Percentiles rank a stretch among this genome's conserved stretches.
phyloP scores from a whole-genome alignment of 2,888 invertebrate species.

The Anorthoa munda region DNA sequence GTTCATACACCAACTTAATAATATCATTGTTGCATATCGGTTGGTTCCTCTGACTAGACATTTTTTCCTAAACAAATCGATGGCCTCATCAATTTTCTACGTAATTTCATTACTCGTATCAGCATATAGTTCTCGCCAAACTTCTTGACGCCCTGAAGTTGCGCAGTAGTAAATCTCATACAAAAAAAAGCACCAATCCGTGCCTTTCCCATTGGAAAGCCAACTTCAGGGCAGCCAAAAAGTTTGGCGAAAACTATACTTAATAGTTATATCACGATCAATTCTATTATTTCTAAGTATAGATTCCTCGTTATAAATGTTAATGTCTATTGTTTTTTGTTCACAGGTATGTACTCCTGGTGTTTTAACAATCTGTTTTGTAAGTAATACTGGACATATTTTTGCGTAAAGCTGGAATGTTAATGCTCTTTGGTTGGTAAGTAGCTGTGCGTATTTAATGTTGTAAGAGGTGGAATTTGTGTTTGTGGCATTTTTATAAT shows the following conservation, averaged over 20 bases:
- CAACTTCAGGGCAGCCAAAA: no score
- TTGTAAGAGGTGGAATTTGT: background rate
- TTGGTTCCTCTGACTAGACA: background rate
- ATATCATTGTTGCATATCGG: background rate
- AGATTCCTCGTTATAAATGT: constrained; percentile 26
- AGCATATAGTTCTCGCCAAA: background rate
- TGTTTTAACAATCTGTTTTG: constrained; percentile 24
- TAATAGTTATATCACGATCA: constrained; percentile 34
- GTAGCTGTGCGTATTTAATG: constrained; percentile 10
- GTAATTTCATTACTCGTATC: constrained; percentile 30
- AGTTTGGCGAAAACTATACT: background rate
- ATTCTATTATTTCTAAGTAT: constrained; percentile 36
- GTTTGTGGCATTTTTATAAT: background rate
- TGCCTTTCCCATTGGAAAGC: no score
- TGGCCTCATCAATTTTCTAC: constrained; percentile 30
- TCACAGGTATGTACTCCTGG: constrained; percentile 57
- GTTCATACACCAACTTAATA: no score
- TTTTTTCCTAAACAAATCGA: constrained; percentile 9
- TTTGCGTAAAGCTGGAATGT: constrained; percentile 22
- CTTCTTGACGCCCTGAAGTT: no score
- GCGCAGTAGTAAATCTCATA: no score
- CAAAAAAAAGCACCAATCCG: no score
- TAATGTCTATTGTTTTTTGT: constrained; percentile 56
- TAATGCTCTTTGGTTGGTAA: constrained; percentile 14
- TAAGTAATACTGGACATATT: constrained; percentile 36